Percentiles rank a stretch among this genome's conserved stretches.
Conservation (phyloP, 2,888 invertebrate species). For the Xestoiulus laeticollis region DNA sequence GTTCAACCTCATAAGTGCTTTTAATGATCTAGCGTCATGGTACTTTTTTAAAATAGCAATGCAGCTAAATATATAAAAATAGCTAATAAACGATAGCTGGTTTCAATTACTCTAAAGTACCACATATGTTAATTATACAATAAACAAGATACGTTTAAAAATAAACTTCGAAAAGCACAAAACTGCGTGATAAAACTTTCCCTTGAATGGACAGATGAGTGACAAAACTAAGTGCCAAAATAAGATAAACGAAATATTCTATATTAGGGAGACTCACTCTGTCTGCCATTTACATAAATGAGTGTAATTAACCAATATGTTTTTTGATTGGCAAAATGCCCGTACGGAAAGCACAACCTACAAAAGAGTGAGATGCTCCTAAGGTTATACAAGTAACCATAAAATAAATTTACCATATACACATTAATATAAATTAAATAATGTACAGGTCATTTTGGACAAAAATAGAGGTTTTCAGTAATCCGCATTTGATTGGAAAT, state of each 20-base stretch:
- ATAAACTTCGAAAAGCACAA: neutral
- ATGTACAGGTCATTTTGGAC: too few relatives aligned
- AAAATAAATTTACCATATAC: too few relatives aligned
- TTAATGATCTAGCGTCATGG: neutral
- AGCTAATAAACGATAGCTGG: neutral
- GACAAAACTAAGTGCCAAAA: neutral
- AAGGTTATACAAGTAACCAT: too few relatives aligned
- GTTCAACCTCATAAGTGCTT: neutral
- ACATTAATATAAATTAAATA: too few relatives aligned
- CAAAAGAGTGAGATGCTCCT: too few relatives aligned
- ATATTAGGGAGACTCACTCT: neutral
- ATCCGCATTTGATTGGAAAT: too few relatives aligned
- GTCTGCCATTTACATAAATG: neutral
- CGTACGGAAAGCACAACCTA: neutral
- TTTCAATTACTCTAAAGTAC: neutral
- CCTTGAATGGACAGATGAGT: neutral
- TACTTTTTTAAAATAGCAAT: neutral
- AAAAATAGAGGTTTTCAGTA: too few relatives aligned
- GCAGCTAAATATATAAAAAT: neutral
- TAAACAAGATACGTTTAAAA: neutral
- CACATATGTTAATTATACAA: neutral
- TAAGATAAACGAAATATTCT: neutral
- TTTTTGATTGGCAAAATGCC: conserved; percentile 2
- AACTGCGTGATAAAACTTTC: neutral
- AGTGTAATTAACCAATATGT: neutral